Evolutionary conservation across 2,113 vertebrate genomes (phyloP).

Genomic region (Podilymbus podiceps): DNA sequence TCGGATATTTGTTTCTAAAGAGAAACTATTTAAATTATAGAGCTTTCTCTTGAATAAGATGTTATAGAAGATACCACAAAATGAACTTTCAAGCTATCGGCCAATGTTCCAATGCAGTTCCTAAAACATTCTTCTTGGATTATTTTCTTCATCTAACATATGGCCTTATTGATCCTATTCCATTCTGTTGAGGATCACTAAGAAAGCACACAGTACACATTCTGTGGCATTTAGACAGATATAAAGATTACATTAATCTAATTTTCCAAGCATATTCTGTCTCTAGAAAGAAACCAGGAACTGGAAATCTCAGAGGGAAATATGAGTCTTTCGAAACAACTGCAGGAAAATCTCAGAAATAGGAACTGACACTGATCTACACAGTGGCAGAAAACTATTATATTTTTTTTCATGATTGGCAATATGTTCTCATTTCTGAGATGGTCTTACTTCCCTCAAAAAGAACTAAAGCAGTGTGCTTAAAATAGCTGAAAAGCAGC

Average conservation of each 20-base stretch:
- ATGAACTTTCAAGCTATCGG: background rate
- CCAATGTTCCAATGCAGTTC: background rate
- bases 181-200: background rate
- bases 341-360: constrained; percentile 2
- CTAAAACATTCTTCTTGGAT: background rate
- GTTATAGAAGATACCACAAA: background rate
- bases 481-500: constrained; percentile 61
- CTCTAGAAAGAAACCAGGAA: constrained; percentile 12
- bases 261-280: constrained; percentile 45
- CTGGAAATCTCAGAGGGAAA: constrained; percentile 2
- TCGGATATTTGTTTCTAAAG: background rate
- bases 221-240: constrained; percentile 20
- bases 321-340: constrained; percentile 13
- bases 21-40: background rate
- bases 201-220: background rate
- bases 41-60: background rate
- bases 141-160: background rate
- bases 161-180: background rate
- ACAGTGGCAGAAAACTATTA: background rate
- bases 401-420: background rate
- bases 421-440: constrained; percentile 18
- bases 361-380: background rate
- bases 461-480: constrained; percentile 14
- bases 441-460: background rate
- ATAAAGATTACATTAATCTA: constrained; percentile 40